Conservation (phyloP, 2,797 vertebrate genomes). For the Atherinosoma microstoma region DNA sequence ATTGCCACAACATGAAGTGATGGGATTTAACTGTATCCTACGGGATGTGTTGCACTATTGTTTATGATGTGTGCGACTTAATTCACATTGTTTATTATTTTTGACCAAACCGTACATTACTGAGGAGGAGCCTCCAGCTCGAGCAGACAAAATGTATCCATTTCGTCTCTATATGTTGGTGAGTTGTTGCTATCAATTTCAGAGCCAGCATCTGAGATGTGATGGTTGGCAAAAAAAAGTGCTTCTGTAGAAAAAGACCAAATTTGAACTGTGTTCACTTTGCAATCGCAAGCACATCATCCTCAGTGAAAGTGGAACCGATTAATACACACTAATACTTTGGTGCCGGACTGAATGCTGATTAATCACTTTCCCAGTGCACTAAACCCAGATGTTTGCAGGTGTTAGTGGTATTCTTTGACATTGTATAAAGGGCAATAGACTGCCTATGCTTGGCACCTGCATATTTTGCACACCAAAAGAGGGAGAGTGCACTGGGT, state of each 20-base stretch:
- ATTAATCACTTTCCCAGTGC: not conserved
- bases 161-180: too few relatives aligned
- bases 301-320: not conserved
- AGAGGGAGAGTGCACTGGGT: not conserved
- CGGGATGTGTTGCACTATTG: not conserved
- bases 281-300: not conserved
- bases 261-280: not conserved
- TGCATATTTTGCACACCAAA: not conserved
- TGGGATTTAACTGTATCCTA: not conserved
- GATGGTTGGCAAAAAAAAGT: too few relatives aligned
- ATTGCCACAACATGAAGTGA: not conserved
- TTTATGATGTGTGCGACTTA: not conserved
- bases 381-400: not conserved
- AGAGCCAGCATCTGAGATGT: too few relatives aligned
- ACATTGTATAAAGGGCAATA: not conserved
- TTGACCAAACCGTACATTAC: not conserved
- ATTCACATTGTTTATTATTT: not conserved
- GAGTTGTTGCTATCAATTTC: not conserved
- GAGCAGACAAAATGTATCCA: too few relatives aligned
- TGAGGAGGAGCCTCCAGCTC: too few relatives aligned
- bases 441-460: not conserved
- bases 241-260: too few relatives aligned
- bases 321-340: not conserved
- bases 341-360: not conserved
- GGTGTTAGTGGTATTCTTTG: not conserved